Percentiles rank a stretch among this genome's conserved stretches.
These are phyloP conservation scores for Pimpla rufipes DNA, from an alignment of 2,888 invertebrate species.

Conservation along the genomic window DNA sequence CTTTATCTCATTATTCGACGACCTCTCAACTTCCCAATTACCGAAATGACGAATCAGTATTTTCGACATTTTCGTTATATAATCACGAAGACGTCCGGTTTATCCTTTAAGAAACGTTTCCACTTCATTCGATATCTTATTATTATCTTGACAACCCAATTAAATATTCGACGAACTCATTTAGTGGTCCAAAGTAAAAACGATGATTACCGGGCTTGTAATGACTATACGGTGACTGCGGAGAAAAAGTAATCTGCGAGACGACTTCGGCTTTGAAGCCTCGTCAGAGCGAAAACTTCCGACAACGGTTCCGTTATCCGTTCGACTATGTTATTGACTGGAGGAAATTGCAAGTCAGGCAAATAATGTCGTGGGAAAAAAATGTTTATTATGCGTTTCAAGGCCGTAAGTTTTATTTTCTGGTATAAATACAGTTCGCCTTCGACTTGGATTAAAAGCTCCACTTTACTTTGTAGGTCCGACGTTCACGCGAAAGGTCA, in stretches of 20 bases:
- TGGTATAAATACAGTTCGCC: neutral
- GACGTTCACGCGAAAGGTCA: constrained; percentile 32
- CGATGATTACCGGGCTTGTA: too few species aligned
- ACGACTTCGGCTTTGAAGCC: too few species aligned
- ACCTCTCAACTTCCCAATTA: neutral
- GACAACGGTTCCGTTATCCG: neutral
- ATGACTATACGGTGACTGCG: too few species aligned
- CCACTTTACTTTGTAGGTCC: neutral
- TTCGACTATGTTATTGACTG: neutral
- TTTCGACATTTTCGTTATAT: neutral
- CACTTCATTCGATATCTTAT: too few species aligned
- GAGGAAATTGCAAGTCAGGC: neutral
- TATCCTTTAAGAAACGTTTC: too few species aligned
- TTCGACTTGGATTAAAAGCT: neutral
- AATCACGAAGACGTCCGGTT: neutral
- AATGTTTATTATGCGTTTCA: neutral
- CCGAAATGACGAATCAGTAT: neutral
- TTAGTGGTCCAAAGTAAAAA: too few species aligned
- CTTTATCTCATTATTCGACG: neutral
- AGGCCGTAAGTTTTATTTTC: neutral
- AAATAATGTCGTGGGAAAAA: neutral
- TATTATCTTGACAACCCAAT: too few species aligned
- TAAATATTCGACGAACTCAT: too few species aligned
- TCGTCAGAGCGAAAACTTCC: too few species aligned
- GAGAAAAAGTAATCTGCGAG: too few species aligned